Base-by-base conservation (phyloP, 2,113 vertebrate genomes). In the Zosterops hypoxanthus region DNA sequence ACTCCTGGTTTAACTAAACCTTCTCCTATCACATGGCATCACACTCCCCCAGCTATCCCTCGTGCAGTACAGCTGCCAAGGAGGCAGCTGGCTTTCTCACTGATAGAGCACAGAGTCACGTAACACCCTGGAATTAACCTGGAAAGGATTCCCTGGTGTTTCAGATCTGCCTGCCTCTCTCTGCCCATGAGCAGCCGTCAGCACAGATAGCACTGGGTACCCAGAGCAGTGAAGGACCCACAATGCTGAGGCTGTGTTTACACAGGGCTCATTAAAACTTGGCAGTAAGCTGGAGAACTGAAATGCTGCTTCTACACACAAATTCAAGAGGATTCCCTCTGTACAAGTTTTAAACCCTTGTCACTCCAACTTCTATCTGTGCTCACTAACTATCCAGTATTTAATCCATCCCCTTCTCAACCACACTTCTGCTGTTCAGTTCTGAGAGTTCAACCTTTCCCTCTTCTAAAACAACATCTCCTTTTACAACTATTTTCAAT, bases 171-270 rank as follows among this genome's bases (percentile, higher is more conserved):
- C n/a, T 49, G 70, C 9, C 31, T 5, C 0, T n/a, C 76, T 34
- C 57, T 41, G 13, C 26, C 34, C 9, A 1, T 0, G 0, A 28
- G 36, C 11, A 76, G 56, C 44, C 0, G 0, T 18, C 14, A 11
- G 76, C 76, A 50, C 20, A 59, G 64, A 6, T 7, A 52, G 20
- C 31, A 0, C 42, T 23, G 49, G 15, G 7, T 53, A 28, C n/a
- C 70, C 9, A 2, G 0, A 33, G 47, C 2, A 2, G 34, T 33
- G 82, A 33, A 21, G 42, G 39, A 19, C 56, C 61, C 55, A 2
- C 8, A 25, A 1, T 3, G 0, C 2, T 72, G 33, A 14, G 25
- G 6, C 17, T 82, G 25, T 46, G 12, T 65, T 78, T 46, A 22
- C 2, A 0, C 14, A 46, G 59, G 31, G 36, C n/a, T 56, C 1